Conservation (phyloP, 2,113 vertebrate genomes). For the Malurus cyaneus region DNA sequence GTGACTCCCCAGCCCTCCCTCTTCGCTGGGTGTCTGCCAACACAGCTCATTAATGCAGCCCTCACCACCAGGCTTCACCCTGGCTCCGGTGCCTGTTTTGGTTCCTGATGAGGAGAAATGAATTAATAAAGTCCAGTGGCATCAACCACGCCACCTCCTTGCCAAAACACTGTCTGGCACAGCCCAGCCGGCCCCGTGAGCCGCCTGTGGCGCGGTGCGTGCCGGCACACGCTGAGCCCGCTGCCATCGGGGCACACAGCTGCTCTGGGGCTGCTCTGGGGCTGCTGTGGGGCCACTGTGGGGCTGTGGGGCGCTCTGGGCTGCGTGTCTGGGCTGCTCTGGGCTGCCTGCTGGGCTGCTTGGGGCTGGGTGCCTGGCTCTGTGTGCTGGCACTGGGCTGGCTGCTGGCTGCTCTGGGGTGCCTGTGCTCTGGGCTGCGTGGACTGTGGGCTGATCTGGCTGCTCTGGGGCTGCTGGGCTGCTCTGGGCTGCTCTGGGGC, state of each 20-base stretch:
- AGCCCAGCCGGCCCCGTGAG: neutral
- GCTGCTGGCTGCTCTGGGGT: too few species aligned
- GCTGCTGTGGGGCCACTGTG: neutral
- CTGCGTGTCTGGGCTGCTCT: too few species aligned
- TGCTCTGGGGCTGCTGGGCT: too few species aligned
- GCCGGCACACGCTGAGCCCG: neutral
- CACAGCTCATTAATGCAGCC: neutral
- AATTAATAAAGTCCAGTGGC: neutral
- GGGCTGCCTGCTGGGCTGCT: too few species aligned
- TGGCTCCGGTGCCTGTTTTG: neutral
- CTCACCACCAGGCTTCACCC: neutral
- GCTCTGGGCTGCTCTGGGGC: too few species aligned
- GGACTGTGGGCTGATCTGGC: too few species aligned
- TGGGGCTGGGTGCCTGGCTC: too few species aligned
- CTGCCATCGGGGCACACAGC: neutral
- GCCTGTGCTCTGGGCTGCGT: too few species aligned
- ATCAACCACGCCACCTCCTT: neutral
- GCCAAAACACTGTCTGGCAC: neutral
- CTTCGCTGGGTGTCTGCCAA: neutral
- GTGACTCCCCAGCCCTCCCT: neutral
- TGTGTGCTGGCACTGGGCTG: too few species aligned
- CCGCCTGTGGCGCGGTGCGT: accelerated
- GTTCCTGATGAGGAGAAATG: neutral
- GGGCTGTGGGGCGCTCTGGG: too few species aligned
- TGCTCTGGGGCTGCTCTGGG: neutral